Percentiles rank a stretch among this genome's conserved stretches.
Conservation (phyloP, 2,797 vertebrate species). For the Crax fasciolata region DNA sequence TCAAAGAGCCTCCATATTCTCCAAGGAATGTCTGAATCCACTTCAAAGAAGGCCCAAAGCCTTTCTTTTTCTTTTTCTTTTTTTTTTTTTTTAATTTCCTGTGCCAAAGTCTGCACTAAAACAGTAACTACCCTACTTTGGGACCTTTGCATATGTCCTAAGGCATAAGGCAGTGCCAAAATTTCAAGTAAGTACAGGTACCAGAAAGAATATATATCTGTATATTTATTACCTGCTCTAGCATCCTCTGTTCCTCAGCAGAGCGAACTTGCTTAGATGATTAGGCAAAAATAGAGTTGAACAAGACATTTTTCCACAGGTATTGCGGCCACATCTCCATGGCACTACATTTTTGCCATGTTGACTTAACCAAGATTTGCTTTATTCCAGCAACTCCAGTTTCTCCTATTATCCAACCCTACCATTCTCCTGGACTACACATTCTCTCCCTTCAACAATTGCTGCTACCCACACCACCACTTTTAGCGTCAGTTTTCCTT, state of each 20-base stretch:
- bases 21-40: not conserved
- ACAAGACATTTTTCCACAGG: not conserved
- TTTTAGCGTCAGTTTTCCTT: not conserved
- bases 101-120: not conserved
- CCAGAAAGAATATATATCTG: not conserved
- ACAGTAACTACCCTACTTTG: not conserved
- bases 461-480: accelerated
- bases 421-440: not conserved
- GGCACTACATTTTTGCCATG: not conserved
- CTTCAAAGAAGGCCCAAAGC: not conserved
- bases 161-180: not conserved
- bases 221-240: not conserved
- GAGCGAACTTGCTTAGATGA: not conserved
- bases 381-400: not conserved
- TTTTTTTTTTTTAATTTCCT: not conserved
- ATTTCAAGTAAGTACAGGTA: accelerated
- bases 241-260: not conserved
- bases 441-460: not conserved
- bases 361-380: not conserved
- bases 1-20: not conserved
- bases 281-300: not conserved
- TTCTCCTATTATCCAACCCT: not conserved
- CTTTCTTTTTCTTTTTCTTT: not conserved
- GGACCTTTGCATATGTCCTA: accelerated
- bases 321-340: not conserved